Evolutionary conservation across 1,140 invertebrate genomes (phyloP).

Genomic region (Zaprionus taronus): DNA sequence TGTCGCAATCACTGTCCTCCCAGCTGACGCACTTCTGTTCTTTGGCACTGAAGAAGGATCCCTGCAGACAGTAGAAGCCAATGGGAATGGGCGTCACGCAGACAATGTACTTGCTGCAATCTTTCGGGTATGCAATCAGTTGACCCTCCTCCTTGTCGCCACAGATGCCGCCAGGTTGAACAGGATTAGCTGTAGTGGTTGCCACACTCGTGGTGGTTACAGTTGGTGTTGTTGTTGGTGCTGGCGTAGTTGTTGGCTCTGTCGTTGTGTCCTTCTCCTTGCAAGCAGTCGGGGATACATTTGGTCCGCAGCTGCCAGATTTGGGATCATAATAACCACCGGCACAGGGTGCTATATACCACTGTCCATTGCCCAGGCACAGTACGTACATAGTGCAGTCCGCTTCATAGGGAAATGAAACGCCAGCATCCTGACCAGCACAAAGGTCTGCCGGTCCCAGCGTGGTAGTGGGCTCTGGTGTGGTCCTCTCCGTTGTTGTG

Average conservation of each 20-base stretch:
- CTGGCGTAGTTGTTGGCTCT: conserved; percentile 26
- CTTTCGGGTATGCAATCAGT: conserved; percentile 64
- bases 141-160: conserved; percentile 50
- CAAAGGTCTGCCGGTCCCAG: conserved; percentile 58
- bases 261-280: conserved; percentile 26
- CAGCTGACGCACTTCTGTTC: conserved; percentile 49
- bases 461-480: conserved; percentile 25
- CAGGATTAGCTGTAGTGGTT: conserved; percentile 24
- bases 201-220: conserved; percentile 33
- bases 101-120: conserved; percentile 76
- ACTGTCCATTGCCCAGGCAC: conserved; percentile 47
- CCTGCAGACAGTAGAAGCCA: conserved; percentile 62
- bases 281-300: conserved; percentile 67
- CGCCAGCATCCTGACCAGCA: conserved; percentile 8
- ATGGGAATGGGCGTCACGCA: conserved; percentile 71
- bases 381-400: conserved; percentile 65
- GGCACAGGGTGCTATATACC: conserved; percentile 49
- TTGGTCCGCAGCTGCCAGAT: conserved; percentile 48
- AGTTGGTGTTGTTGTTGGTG: conserved; percentile 37
- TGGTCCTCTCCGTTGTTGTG: conserved; percentile 17
- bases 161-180: conserved; percentile 52
- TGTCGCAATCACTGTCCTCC: conserved; percentile 69
- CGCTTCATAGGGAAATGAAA: conserved; percentile 50
- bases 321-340: conserved; percentile 62
- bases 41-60: conserved; percentile 56